Evolutionary conservation across 1,140 invertebrate species (phyloP), one percentile per base, ranked within the genome.

Genomic region (Melitaea cinxia): DNA sequence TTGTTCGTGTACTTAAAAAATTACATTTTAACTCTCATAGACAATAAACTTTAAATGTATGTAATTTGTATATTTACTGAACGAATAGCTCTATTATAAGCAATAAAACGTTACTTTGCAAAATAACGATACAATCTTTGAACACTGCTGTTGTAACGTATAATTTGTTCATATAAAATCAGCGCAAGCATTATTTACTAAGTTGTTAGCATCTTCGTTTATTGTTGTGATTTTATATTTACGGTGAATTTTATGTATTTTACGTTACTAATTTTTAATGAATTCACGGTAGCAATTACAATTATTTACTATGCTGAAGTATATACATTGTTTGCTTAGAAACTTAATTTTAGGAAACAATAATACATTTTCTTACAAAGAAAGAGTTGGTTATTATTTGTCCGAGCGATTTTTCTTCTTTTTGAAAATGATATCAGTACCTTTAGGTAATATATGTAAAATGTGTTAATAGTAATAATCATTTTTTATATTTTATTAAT

Each of bases 101-200:
- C 76, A 73, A 70, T 81, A 83, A n/a, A 83, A 78, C 63, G 66
- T 77, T 73, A 75, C 63, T 70, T 73, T 62, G 72, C 67, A 68
- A 72, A 73, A 79, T 69, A 56, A 65, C 57, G 54, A 68, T 74
- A 76, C 77, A 73, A 60, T 57, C 72, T 75, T 76, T 66, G 71
- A 45, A 72, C 66, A 6, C n/a, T 45, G 50, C 47, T 47, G 55
- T 23, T 70, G 64, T 39, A 74, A 73, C 66, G 68, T 87, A 75
- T 85, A 83, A 87, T 85, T 87, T 83, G 62, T 57, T 61, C 62
- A 65, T 76, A 78, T 78, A 79, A 80, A 81, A 82, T 72, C 77
- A 85, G 78, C 60, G 65, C 14, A 45, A 56, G 15, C 45, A 56
- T 28, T 57, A 26, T 42, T 60, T 70, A 70, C 68, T 63, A 54